Conservation (phyloP, 2,113 vertebrate genomes). For the Turnix velox region DNA sequence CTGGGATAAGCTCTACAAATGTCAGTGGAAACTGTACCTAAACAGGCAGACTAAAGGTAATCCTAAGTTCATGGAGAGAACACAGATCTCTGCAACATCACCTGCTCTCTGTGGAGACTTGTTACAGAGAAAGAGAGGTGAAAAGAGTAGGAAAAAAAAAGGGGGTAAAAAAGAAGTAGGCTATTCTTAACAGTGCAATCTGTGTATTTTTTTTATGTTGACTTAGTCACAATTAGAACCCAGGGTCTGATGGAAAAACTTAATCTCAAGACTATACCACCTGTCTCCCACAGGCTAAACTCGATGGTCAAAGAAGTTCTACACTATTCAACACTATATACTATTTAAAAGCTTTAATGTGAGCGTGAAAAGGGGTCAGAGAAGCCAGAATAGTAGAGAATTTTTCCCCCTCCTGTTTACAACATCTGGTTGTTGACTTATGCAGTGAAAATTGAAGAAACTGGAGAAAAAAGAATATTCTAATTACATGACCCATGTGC, state of each 20-base stretch:
- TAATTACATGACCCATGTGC: not conserved
- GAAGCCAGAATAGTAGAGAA: accelerated
- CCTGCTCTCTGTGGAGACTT: not conserved
- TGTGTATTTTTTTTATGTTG: not conserved
- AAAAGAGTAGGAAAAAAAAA: not conserved
- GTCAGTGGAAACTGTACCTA: not conserved
- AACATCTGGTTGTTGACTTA: not conserved
- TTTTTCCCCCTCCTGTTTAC: not conserved
- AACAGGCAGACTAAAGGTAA: not conserved
- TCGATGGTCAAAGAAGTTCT: not conserved
- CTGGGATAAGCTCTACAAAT: not conserved
- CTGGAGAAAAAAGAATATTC: not conserved
- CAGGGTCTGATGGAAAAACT: not conserved
- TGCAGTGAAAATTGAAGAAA: not conserved
- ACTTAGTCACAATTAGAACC: not conserved
- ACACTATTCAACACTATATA: not conserved
- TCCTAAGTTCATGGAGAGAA: not conserved
- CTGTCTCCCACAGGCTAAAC: not conserved
- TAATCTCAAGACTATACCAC: not conserved
- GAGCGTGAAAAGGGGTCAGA: not conserved
- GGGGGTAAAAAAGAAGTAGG: not conserved
- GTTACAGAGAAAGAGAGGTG: not conserved
- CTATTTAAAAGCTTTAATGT: not conserved
- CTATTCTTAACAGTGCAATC: not conserved
- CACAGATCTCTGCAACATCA: not conserved